These are phyloP conservation scores for Ranitomeya imitator DNA, from an alignment of 2,113 vertebrate species.

Conservation along the genomic window DNA sequence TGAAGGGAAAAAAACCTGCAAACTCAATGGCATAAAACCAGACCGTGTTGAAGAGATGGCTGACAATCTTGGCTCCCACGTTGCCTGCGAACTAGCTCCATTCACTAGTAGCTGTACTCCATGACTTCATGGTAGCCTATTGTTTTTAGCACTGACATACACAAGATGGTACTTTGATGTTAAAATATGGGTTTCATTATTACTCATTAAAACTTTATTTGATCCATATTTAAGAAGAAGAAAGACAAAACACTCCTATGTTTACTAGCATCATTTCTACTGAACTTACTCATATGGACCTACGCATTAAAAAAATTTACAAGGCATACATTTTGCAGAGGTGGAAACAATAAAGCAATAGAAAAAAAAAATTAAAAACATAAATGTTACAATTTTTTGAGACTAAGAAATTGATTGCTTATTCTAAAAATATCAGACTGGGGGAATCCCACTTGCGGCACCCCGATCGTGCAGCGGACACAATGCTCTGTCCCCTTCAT, in stretches of 20 bases:
- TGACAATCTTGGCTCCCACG: background rate
- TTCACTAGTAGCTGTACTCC: background rate
- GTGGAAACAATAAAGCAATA: too few relatives aligned
- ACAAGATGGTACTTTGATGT: background rate
- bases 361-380: too few relatives aligned
- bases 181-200: background rate
- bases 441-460: too few relatives aligned
- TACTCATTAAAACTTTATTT: background rate
- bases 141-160: background rate
- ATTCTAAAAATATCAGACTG: too few relatives aligned
- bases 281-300: background rate
- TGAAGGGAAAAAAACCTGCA: too few relatives aligned
- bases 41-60: too few relatives aligned
- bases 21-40: too few relatives aligned
- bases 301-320: background rate
- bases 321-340: too few relatives aligned
- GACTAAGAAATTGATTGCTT: too few relatives aligned
- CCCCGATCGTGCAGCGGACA: too few relatives aligned
- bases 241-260: background rate
- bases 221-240: background rate
- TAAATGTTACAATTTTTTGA: too few relatives aligned
- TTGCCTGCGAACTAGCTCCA: background rate
- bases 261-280: background rate
- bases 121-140: background rate
- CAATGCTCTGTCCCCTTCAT: too few relatives aligned